Evolutionary conservation across 2,797 vertebrate species (phyloP).

Genomic region (Sebastes kiyomatsui): DNA sequence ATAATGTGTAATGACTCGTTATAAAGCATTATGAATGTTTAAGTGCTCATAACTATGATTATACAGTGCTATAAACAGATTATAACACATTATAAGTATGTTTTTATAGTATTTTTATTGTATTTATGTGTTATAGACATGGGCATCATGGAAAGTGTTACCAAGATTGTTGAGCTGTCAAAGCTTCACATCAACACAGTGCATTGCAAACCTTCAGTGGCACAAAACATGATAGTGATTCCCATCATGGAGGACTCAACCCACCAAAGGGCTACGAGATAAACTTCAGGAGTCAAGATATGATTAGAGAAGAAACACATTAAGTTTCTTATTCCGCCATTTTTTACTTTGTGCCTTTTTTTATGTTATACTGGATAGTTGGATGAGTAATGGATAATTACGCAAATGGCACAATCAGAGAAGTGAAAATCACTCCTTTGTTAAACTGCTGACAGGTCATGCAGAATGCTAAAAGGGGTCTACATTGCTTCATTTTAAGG

Average conservation of each 20-base stretch:
- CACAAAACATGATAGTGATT: background rate
- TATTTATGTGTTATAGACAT: no score
- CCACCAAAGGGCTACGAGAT: background rate
- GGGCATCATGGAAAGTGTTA: no score
- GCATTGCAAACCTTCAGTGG: background rate
- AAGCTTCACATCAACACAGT: background rate
- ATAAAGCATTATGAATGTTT: no score
- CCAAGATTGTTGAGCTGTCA: background rate
- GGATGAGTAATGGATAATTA: background rate
- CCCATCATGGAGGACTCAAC: background rate
- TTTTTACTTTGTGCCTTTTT: background rate
- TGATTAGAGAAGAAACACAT: background rate
- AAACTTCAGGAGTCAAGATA: background rate
- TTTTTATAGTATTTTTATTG: no score
- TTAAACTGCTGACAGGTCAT: background rate
- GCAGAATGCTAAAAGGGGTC: background rate
- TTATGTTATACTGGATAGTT: background rate
- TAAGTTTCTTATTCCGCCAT: background rate
- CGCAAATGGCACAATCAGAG: background rate
- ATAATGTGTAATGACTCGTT: rapidly evolving
- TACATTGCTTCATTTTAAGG: background rate
- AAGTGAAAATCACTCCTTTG: background rate
- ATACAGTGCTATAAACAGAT: no score
- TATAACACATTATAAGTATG: no score
- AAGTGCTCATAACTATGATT: no score